phyloP scores from a whole-genome alignment of 2,888 invertebrate genomes.

The Ryuthela nishihirai region DNA sequence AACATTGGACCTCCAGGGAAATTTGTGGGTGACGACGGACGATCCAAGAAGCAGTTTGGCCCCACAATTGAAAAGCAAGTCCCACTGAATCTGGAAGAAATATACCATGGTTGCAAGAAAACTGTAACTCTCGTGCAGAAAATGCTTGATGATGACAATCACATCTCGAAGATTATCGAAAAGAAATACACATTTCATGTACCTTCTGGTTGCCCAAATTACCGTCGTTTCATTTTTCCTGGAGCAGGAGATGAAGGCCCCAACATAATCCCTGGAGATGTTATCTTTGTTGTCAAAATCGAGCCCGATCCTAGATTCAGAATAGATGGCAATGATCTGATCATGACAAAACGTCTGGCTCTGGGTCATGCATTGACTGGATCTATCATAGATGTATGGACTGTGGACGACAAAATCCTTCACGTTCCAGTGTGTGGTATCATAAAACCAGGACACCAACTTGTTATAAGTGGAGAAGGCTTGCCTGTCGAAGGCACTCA shows the following conservation, averaged over 20 bases:
- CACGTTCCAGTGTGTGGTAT: slow-evolving; percentile 16
- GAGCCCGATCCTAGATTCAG: slow-evolving; percentile 6
- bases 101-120: slow-evolving; percentile 21
- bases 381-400: slow-evolving; percentile 8
- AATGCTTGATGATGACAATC: slow-evolving; percentile 13
- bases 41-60: too few species aligned
- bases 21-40: too few species aligned
- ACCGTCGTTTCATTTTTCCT: slow-evolving; percentile 12
- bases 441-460: slow-evolving; percentile 18
- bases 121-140: slow-evolving; percentile 5
- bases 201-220: slow-evolving; percentile 16
- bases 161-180: not conserved
- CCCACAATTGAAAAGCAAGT: slow-evolving; percentile 3
- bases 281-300: slow-evolving; percentile 13
- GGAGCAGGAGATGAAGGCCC: slow-evolving; percentile 15
- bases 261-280: slow-evolving; percentile 17
- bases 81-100: slow-evolving; percentile 14
- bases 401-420: slow-evolving; percentile 20
- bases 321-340: slow-evolving; percentile 14
- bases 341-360: not conserved
- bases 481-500: slow-evolving; percentile 17
- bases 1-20: slow-evolving; percentile 30
- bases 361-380: slow-evolving; percentile 19
- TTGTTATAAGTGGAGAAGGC: slow-evolving; percentile 11
- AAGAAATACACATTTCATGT: slow-evolving; percentile 16